Evolutionary conservation across 1,140 invertebrate species (phyloP), one percentile per base, ranked within the genome.

Genomic region (Macrostomum lignano): DNA sequence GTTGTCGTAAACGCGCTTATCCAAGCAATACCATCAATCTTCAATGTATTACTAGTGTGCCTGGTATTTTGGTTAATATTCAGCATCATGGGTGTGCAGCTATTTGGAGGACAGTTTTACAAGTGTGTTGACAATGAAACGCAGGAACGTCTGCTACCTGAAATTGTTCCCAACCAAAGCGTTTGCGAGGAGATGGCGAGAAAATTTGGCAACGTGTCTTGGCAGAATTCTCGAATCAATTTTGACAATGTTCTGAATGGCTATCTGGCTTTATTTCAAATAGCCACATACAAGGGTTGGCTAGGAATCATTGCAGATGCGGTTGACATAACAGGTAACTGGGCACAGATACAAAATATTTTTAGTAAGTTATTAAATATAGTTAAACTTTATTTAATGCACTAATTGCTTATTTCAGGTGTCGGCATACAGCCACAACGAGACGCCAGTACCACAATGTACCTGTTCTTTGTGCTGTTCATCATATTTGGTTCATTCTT

Each of bases 221-320:
- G 86, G 86, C 70, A 73, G 55, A 91, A 91, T 61, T 81, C 79
- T 22, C 69, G 70, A 38, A 84, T 96, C 69, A 93, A 91, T 61
- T 96, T 94, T 58, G 86, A 96, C 58, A 79, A 93, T 59, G 82
- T 93, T 7, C 72, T 79, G 22, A 86, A 84, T 64, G 82, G 81
- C 17, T 93, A 93, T 58, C 63, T 96, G 42, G 82, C 79, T 51
- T 67, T 94, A 38, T 88, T 93, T 60, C 86, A 94, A 76, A 78
- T 94, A 42, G 84, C 84, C 26, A 94, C 86, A 30, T 93, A 91
- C 61, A 67, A 68, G 51, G 65, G 65, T 14, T 67, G 65, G 65
- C 46, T 82, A 69, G 75, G 81, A 72, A 91, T 94, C 37, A 93
- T 94, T 82, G 77, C 82, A 47, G 78, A 88, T 58, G 84, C 84